Base-by-base conservation (phyloP, 2,113 vertebrate species). In the Scolopax mira region DNA sequence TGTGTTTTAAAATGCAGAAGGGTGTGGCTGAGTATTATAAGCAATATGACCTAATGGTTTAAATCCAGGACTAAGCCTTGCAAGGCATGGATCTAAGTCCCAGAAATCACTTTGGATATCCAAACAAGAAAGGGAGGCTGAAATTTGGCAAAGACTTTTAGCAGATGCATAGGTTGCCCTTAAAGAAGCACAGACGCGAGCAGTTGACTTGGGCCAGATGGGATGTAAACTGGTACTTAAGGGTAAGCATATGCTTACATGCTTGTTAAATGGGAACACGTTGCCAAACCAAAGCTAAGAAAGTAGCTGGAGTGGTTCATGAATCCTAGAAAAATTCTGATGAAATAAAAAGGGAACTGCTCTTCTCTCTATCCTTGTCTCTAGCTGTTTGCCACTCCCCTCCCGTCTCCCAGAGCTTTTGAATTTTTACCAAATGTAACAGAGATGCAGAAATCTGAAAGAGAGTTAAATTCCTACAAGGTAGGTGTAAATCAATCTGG, bases 111-210 rank as follows among this genome's bases (percentile, higher is more conserved):
- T 64, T 77, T 90, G 85, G 39, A 25, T 55, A 35, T 48, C 85
- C 85, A 71, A 86, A 55, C 5, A 18, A 51, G 67, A 9, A 72
- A 18, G 0, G 7, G 52, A 82, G 91, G 79, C 61, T 57, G 66
- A 2, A 69, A 70, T 73, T 94, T 78, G 94, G 93, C 92, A 67
- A 92, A 72, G 79, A 19, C 44, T 83, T 67, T 41, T 6, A 86
- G 93, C 93, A 96, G 95, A 88, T 81, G 85, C 82, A 71, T 55
- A 88, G 71, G 85, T 27, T 90, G 79, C 90, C 82, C 92, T 52
- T n/a, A 31, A 55, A 80, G 93, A 88, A 92, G 79, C 69, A 35
- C 55, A 74, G 75, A 75, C 7, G 2, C 3, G 6, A 94, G 61
- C 27, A 37, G 67, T 12, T 90, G 93, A 61, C 80, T 90, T 46